Evolutionary conservation across 2,797 vertebrate genomes (phyloP).

Genomic region (Caiman crocodilus): DNA sequence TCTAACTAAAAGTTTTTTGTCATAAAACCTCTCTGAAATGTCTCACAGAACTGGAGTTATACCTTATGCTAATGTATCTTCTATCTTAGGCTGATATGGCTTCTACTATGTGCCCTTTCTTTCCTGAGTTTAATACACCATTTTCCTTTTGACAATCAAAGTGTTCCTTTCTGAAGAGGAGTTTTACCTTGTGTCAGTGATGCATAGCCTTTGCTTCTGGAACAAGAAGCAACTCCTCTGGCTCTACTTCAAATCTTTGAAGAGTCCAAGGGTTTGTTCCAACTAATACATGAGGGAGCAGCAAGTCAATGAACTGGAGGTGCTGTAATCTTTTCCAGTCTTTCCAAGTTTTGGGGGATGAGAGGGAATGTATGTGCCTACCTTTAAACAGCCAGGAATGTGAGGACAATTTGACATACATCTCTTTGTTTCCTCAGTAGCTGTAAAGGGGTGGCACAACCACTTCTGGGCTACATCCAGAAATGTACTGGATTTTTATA

Average conservation of each 20-base stretch:
- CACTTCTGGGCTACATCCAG: background rate
- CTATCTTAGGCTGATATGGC: background rate
- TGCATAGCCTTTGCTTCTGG: background rate
- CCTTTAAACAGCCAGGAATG: background rate
- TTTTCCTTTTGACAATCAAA: background rate
- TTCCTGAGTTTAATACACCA: background rate
- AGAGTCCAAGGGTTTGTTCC: background rate
- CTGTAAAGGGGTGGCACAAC: background rate
- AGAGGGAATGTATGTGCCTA: fast-evolving
- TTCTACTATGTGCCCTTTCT: background rate
- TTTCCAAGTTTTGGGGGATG: background rate
- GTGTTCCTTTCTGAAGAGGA: background rate
- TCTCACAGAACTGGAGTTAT: background rate
- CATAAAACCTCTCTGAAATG: background rate
- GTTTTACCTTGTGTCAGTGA: background rate
- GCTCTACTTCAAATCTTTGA: background rate
- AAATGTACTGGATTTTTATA: background rate
- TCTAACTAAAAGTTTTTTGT: background rate
- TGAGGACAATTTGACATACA: background rate
- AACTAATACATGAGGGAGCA: background rate
- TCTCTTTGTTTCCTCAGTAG: background rate
- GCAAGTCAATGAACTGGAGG: background rate
- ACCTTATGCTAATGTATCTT: background rate
- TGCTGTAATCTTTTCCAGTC: background rate
- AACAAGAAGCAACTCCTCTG: background rate